Percentiles rank a stretch among this genome's conserved stretches.
Evolutionary conservation across 1,140 invertebrate genomes (phyloP).

Genomic region (Drosophila athabasca): DNA sequence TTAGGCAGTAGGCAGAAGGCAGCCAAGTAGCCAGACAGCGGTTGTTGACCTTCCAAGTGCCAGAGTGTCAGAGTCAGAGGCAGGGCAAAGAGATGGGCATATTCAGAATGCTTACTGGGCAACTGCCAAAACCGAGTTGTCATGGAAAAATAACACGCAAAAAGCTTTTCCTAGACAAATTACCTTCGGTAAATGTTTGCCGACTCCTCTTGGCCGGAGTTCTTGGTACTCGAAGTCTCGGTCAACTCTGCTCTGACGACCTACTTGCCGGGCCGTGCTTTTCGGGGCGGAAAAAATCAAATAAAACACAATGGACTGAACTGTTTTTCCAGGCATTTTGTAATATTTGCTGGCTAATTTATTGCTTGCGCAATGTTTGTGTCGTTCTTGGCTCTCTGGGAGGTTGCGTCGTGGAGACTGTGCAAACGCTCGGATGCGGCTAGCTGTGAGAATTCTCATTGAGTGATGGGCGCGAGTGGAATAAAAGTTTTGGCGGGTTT

Average conservation of each 20-base stretch:
- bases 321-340: conserved; percentile 56
- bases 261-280: conserved; percentile 64
- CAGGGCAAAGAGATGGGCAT: conserved; percentile 41
- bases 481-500: conserved; percentile 40
- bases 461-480: conserved; percentile 38
- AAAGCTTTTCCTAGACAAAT: conserved; percentile 61
- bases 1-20: conserved; percentile 28
- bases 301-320: conserved; percentile 51
- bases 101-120: conserved; percentile 55
- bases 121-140: conserved; percentile 66
- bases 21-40: conserved; percentile 31
- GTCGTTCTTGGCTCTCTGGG: conserved; percentile 27
- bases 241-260: conserved; percentile 17
- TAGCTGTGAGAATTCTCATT: conserved; percentile 58
- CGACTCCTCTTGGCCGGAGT: conserved; percentile 7
- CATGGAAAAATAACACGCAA: conserved; percentile 65
- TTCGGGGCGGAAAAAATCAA: conserved; percentile 38
- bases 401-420: conserved; percentile 65
- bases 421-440: conserved; percentile 27
- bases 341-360: conserved; percentile 69
- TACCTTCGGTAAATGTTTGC: conserved; percentile 53
- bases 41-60: conserved; percentile 53
- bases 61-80: conserved; percentile 13
- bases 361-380: conserved; percentile 71
- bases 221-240: conserved; percentile 15